Base-by-base conservation (phyloP, 2,797 vertebrate genomes). In the Lagocephalus sceleratus region DNA sequence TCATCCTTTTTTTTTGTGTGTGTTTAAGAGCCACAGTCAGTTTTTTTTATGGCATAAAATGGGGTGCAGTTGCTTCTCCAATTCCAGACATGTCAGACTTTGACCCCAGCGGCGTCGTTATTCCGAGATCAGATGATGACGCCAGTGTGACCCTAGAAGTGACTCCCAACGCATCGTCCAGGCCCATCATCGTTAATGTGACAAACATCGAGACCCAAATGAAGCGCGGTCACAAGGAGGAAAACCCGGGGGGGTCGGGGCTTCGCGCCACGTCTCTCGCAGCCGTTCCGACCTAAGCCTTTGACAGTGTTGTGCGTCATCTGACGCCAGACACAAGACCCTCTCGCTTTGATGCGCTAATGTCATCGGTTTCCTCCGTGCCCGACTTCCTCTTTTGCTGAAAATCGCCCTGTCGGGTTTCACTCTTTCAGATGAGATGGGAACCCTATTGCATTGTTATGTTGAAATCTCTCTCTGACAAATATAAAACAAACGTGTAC, bases 371-470 rank as follows among this genome's bases (percentile, higher is more conserved):
- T 40, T 16, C n/a, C 39, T 38, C 12, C 0, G 5, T 10, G 11
- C 35, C 42, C 5, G 1, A 19, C 46, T 49, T 57, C 40, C 20
- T 57, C 10, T n/a, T 47, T 17, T 29, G 8, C n/a, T 23, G 14
- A 47, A 22, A 47, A 26, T 57, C 20, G 0, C 0, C 43, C 19
- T 41, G 0, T 11, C 5, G 1, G 39, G 48, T 26, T 57, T 69
- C 44, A 69, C 48, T 16, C 42, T 23, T 47, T 60, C 53, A 40
- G 16, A 55, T 14, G 51, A 15, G 42, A 25, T 43, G 32, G 16
- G 20, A 2, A 15, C 17, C 41, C 4, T 46, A 6, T 8, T 10
- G n/a, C 15, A 3, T 19, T 6, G 12, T 43, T 1, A 0, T 21
- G 42, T 17, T 38, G 11, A 48, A 52, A 16, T 16, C 5, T 4